Evolutionary conservation across 2,113 vertebrate genomes (phyloP).

Genomic region (Ia io): DNA sequence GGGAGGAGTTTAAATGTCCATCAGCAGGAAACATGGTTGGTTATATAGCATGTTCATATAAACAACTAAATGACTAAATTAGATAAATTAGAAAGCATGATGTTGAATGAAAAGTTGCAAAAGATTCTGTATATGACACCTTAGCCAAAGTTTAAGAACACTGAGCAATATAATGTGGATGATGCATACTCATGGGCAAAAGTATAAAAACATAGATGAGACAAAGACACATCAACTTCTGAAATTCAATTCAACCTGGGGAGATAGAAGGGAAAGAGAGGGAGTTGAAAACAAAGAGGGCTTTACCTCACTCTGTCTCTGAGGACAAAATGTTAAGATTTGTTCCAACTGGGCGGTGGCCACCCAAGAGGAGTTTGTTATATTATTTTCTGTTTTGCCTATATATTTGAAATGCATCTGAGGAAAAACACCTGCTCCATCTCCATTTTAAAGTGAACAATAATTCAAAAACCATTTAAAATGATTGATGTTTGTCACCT

Average conservation of each 20-base stretch:
- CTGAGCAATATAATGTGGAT: not conserved
- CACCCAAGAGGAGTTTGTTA: not conserved
- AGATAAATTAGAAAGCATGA: not conserved
- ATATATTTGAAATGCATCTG: not conserved
- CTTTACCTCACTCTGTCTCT: not conserved
- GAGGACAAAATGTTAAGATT: not conserved
- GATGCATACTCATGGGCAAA: not conserved
- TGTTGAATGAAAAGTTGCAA: not conserved
- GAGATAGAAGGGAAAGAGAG: not conserved
- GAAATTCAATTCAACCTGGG: not conserved
- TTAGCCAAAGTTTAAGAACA: not conserved
- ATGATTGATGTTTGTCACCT: not conserved
- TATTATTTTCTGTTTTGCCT: not conserved
- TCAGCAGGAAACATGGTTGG: not conserved
- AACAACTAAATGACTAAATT: not conserved
- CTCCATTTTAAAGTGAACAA: slow-evolving; percentile 16
- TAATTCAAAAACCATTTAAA: slow-evolving; percentile 41
- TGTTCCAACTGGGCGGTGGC: not conserved
- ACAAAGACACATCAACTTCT: not conserved
- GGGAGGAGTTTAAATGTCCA: not conserved
- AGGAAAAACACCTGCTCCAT: not conserved
- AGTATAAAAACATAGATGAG: not conserved
- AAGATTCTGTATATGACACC: not conserved
- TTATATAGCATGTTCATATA: not conserved
- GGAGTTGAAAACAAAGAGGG: not conserved